Evolutionary conservation across 1,140 invertebrate genomes (phyloP).

Genomic region (Cotesia typhae): DNA sequence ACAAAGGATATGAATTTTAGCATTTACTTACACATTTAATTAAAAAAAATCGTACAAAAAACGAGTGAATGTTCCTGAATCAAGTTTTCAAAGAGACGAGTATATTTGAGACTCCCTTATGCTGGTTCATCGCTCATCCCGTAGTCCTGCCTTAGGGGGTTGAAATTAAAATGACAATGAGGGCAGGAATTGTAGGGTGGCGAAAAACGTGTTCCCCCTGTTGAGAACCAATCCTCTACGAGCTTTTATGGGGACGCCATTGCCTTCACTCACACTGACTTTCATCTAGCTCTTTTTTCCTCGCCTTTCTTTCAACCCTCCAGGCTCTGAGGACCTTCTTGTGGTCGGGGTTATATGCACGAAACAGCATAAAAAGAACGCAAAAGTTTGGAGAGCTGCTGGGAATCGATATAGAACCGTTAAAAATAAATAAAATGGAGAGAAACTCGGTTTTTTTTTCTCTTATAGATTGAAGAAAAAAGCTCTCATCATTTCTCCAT

Average conservation of each 20-base stretch:
- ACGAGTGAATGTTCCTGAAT: slow-evolving; percentile 1
- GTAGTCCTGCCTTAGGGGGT: slow-evolving; percentile 44
- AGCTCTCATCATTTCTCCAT: slow-evolving; percentile 14
- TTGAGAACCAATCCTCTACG: slow-evolving; percentile 58
- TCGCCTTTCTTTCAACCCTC: slow-evolving; percentile 36
- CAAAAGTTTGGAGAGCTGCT: slow-evolving; percentile 1
- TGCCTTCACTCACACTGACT: slow-evolving; percentile 46
- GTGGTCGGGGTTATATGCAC: slow-evolving; percentile 21
- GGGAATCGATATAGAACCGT: slow-evolving; percentile 1
- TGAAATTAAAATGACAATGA: slow-evolving; percentile 67
- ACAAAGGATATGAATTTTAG: too few relatives aligned
- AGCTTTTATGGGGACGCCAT: slow-evolving; percentile 55
- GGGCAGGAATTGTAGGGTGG: slow-evolving; percentile 62
- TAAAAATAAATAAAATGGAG: slow-evolving; percentile 18
- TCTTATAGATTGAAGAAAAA: slow-evolving; percentile 15
- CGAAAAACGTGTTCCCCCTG: slow-evolving; percentile 59
- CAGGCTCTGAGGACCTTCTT: slow-evolving; percentile 39
- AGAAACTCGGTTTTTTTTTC: not conserved
- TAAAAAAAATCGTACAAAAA: not conserved
- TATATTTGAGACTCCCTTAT: slow-evolving; percentile 37
- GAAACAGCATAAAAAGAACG: slow-evolving; percentile 12
- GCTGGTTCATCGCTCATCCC: slow-evolving; percentile 36
- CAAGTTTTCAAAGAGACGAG: slow-evolving; percentile 6
- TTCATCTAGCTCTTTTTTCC: slow-evolving; percentile 35
- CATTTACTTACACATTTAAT: too few relatives aligned